Conservation (phyloP, 2,797 vertebrate species). For the Aldrovandia affinis region DNA sequence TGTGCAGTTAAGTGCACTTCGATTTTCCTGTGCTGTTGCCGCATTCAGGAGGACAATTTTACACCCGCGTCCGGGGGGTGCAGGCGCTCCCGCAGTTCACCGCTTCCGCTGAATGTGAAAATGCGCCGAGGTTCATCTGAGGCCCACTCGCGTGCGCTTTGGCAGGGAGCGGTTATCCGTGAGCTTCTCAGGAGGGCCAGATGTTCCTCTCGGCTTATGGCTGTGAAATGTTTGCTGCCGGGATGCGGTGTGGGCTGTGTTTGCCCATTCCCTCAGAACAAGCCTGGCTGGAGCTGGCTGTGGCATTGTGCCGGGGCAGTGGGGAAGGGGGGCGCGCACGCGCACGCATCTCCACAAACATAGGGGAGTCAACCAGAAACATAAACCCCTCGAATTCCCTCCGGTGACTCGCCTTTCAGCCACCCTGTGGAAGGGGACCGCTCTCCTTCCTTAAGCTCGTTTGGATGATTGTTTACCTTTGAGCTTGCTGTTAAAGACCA, state of each 20-base stretch:
- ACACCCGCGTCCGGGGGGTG: conserved; percentile 13
- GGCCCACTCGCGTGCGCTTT: conserved; percentile 35
- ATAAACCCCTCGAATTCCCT: background rate
- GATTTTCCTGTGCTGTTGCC: background rate
- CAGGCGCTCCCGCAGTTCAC: background rate
- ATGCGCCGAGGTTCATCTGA: conserved; percentile 9
- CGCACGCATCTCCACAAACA: background rate
- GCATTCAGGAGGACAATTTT: conserved; percentile 32
- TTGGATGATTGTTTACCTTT: background rate
- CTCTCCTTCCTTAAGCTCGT: background rate
- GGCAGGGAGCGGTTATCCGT: background rate
- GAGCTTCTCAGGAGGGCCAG: conserved; percentile 57
- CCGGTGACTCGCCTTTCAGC: background rate
- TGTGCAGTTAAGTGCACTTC: background rate
- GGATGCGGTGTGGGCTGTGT: conserved; percentile 52
- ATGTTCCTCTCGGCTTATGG: conserved; percentile 63
- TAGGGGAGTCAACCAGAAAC: background rate
- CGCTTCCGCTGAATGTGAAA: background rate
- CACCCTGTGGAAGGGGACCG: background rate
- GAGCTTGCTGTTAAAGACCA: background rate
- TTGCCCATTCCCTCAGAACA: conserved; percentile 55
- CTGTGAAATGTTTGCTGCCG: conserved; percentile 71
- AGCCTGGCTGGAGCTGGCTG: conserved; percentile 36
- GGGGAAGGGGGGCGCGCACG: background rate
- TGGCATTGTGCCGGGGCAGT: background rate